These are phyloP conservation scores for Cylas formicarius DNA, from an alignment of 1,140 invertebrate species.

Conservation along the genomic window DNA sequence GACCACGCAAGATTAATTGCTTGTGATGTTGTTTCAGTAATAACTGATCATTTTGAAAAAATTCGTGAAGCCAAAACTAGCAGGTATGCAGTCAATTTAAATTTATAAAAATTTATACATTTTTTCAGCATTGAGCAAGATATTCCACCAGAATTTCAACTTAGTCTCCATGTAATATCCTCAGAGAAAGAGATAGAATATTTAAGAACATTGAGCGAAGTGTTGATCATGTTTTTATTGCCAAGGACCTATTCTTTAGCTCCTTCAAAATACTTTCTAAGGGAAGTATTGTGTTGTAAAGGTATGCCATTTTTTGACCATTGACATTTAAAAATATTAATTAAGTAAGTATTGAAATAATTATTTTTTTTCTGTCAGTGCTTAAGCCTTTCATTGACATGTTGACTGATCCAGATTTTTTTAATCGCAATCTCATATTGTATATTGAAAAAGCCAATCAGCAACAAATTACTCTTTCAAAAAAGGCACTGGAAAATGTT, in stretches of 20 bases:
- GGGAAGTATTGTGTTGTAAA: constrained; percentile 77
- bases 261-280: constrained; percentile 68
- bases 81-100: constrained; percentile 51
- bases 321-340: too few relatives aligned
- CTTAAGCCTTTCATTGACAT: constrained; percentile 75
- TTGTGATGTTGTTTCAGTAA: constrained; percentile 68
- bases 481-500: constrained; percentile 78
- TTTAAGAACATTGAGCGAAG: constrained; percentile 71
- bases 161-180: constrained; percentile 68
- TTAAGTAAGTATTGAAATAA: constrained; percentile 1
- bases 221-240: constrained; percentile 71
- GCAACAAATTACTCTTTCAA: constrained; percentile 68
- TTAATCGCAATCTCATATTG: constrained; percentile 78
- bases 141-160: constrained; percentile 60
- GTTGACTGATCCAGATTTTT: constrained; percentile 83
- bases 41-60: constrained; percentile 79
- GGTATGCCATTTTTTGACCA: constrained; percentile 49
- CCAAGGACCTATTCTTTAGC: constrained; percentile 71
- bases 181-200: constrained; percentile 71
- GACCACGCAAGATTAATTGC: constrained; percentile 78
- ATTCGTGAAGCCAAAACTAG: constrained; percentile 67
- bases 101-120: constrained; percentile 8
- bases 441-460: constrained; percentile 71
- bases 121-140: constrained; percentile 50
- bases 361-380: constrained; percentile 55